phyloP scores from a whole-genome alignment of 2,113 vertebrate genomes.

The Phoenicopterus ruber region DNA sequence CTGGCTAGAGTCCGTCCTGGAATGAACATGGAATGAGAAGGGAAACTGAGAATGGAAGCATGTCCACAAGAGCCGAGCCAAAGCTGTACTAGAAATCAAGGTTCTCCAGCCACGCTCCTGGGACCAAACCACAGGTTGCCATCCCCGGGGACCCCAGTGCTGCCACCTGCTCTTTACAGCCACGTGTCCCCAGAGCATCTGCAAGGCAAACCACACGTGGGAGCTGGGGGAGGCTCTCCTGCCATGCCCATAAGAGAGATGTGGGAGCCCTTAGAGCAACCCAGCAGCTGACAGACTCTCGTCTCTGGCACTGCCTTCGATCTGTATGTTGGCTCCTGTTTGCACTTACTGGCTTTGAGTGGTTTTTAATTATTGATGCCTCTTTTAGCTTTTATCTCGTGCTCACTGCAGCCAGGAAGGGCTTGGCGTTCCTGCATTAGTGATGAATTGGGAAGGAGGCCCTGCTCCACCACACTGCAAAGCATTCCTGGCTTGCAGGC shows the following conservation, averaged over 20 bases:
- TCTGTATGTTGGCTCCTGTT: slow-evolving; percentile 4
- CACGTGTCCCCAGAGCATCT: not conserved
- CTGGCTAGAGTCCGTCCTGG: not conserved
- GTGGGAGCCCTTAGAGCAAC: not conserved
- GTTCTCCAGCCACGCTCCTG: rapidly evolving
- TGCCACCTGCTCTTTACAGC: not conserved
- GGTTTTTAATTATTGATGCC: slow-evolving; percentile 72
- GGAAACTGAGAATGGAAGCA: not conserved
- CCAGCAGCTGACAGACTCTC: not conserved
- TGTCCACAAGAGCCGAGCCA: not conserved
- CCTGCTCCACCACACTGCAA: not conserved
- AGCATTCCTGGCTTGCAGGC: not conserved
- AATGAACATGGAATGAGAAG: not conserved
- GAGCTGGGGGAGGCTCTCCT: not conserved
- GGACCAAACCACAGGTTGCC: not conserved
- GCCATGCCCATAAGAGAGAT: not conserved
- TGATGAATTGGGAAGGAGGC: slow-evolving; percentile 29
- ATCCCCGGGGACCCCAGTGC: not conserved
- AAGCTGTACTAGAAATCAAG: not conserved
- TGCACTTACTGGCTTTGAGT: slow-evolving; percentile 56
- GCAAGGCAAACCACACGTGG: not conserved
- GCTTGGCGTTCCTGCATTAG: slow-evolving; percentile 48
- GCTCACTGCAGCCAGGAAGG: slow-evolving; percentile 9
- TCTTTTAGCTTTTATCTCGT: slow-evolving; percentile 58
- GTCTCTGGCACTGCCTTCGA: not conserved